Conservation (phyloP, 2,113 vertebrate genomes). For the Psammodynastes pulverulentus region DNA sequence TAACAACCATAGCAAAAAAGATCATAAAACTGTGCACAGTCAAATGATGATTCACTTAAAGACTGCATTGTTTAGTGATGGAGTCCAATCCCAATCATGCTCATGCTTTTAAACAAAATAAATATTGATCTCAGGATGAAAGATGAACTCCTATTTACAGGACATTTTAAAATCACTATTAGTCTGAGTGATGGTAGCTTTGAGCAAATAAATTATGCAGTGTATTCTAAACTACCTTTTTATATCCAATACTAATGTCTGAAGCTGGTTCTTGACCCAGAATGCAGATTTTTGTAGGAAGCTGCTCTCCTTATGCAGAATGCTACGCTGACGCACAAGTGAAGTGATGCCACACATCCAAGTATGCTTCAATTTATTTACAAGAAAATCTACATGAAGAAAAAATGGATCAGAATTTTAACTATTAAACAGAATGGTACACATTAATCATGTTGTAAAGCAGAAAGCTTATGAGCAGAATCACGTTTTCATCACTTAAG, state of each 20-base stretch:
- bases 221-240: slow-evolving; percentile 75
- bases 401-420: background rate
- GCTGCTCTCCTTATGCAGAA: slow-evolving; percentile 69
- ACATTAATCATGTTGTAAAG: background rate
- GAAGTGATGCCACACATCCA: slow-evolving; percentile 81
- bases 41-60: background rate
- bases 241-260: slow-evolving; percentile 74
- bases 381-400: slow-evolving; percentile 74
- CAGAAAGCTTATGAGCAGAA: background rate
- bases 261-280: slow-evolving; percentile 86
- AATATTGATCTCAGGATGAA: background rate
- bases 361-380: slow-evolving; percentile 82
- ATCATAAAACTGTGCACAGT: background rate
- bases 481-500: background rate
- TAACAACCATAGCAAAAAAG: background rate
- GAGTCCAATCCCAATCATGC: background rate
- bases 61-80: background rate
- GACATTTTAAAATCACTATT: background rate
- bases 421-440: background rate
- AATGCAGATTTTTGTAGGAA: slow-evolving; percentile 80
- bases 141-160: background rate
- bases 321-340: slow-evolving; percentile 72
- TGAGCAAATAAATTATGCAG: background rate
- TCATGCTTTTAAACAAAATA: background rate
- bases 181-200: background rate